phyloP scores from a whole-genome alignment of 1,140 invertebrate genomes.

The Drusus annulatus region DNA sequence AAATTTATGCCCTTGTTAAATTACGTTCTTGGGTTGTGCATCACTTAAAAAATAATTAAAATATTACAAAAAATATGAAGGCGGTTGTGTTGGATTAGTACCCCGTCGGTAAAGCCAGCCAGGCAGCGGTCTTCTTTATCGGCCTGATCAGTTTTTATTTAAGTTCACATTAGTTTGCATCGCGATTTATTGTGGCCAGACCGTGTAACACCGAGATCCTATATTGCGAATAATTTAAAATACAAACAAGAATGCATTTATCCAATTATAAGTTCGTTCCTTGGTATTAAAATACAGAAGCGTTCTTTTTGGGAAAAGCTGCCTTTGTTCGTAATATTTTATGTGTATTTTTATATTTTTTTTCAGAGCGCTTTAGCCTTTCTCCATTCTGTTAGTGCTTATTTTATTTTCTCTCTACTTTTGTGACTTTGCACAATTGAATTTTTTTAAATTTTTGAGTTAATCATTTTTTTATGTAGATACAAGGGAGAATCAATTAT shows the following conservation, averaged over 20 bases:
- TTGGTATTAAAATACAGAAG: neutral
- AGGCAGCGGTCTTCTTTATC: constrained; percentile 34
- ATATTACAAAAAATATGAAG: constrained; percentile 15
- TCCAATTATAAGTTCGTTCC: neutral
- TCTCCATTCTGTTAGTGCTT: neutral
- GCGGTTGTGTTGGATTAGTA: constrained; percentile 31
- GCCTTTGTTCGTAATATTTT: neutral
- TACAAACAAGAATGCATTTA: neutral
- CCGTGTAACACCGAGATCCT: neutral
- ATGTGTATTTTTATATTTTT: neutral
- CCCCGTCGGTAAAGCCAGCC: neutral
- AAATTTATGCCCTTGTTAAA: neutral
- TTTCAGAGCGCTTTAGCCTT: neutral
- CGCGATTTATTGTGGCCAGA: constrained; percentile 42
- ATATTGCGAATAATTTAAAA: constrained; percentile 1
- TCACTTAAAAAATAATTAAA: constrained; percentile 26
- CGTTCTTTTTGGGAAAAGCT: neutral
- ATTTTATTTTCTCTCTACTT: no score
- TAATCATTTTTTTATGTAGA: no score
- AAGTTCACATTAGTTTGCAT: constrained; percentile 46
- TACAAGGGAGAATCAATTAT: no score
- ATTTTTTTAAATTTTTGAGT: no score
- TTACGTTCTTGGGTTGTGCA: neutral
- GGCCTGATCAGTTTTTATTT: constrained; percentile 39
- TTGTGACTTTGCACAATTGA: no score